These are phyloP conservation scores for Tribolium castaneum DNA, from an alignment of 1,140 invertebrate species.

Conservation along the genomic window DNA sequence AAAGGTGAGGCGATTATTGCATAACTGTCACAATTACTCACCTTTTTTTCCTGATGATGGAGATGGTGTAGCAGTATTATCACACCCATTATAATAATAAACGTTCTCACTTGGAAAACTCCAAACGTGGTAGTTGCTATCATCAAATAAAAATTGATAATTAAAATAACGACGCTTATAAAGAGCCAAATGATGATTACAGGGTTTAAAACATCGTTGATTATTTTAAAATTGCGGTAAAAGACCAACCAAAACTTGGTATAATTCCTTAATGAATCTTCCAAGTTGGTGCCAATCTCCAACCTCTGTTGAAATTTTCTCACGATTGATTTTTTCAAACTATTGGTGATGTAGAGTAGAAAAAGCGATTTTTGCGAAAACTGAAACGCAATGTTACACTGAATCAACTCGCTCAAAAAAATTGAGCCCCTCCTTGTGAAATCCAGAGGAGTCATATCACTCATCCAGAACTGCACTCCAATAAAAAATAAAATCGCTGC, in stretches of 20 bases:
- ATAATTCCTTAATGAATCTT: neutral
- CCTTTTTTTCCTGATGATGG: neutral
- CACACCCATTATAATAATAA: neutral
- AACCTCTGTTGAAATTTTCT: neutral
- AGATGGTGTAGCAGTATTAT: neutral
- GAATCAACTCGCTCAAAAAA: neutral
- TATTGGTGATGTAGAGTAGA: neutral
- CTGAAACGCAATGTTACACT: neutral
- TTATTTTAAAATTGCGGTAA: neutral
- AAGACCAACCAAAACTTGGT: neutral
- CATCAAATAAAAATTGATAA: constrained; percentile 37
- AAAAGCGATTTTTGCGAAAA: neutral
- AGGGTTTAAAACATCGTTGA: neutral
- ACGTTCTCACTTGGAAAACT: neutral
- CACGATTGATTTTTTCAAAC: neutral
- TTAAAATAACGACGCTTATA: neutral
- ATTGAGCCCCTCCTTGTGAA: neutral
- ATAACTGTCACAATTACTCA: neutral
- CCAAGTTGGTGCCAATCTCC: neutral
- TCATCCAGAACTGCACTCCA: neutral
- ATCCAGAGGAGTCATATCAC: neutral
- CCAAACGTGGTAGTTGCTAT: neutral
- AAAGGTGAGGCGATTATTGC: too few species aligned
- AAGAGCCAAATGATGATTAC: neutral
- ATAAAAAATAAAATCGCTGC: neutral